Percentiles rank a stretch among this genome's conserved stretches.
These are phyloP conservation scores for Drosophila mojavensis DNA, from an alignment of 1,140 invertebrate genomes.

Conservation along the genomic window DNA sequence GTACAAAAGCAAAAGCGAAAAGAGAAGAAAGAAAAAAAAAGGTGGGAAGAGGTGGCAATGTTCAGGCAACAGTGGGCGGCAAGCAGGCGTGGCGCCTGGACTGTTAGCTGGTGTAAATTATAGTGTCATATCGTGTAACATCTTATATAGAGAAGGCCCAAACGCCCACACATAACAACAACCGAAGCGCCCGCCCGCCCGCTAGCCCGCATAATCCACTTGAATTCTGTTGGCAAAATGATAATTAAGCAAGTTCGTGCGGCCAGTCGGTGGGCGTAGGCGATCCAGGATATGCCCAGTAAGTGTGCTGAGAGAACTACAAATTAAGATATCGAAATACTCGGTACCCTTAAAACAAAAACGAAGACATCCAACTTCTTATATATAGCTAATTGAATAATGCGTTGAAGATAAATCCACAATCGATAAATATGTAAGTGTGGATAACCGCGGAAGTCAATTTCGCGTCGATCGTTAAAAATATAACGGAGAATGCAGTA, in stretches of 20 bases:
- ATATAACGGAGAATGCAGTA: no score
- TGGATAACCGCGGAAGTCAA: no score
- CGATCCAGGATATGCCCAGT: conserved; percentile 9
- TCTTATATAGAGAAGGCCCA: conserved; percentile 5
- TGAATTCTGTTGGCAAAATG: conserved; percentile 48
- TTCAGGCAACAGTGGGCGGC: background rate
- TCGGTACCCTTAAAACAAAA: no score
- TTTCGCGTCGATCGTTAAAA: no score
- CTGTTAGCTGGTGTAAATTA: conserved; percentile 59
- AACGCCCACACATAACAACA: background rate
- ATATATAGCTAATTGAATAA: no score
- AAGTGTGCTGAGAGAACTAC: background rate
- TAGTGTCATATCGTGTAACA: conserved; percentile 71
- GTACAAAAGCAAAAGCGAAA: conserved; percentile 6
- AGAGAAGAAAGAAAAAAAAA: background rate
- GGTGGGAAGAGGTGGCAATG: background rate
- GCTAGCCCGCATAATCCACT: conserved; percentile 32
- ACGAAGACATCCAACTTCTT: no score
- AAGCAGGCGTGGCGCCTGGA: conserved; percentile 23
- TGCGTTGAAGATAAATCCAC: no score
- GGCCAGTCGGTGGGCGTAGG: background rate
- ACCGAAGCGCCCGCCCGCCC: background rate
- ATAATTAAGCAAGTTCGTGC: conserved; percentile 45
- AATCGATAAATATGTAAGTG: background rate
- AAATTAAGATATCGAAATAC: no score